Evolutionary conservation across 2,113 vertebrate genomes (phyloP).

Genomic region (Burhinus oedicnemus): DNA sequence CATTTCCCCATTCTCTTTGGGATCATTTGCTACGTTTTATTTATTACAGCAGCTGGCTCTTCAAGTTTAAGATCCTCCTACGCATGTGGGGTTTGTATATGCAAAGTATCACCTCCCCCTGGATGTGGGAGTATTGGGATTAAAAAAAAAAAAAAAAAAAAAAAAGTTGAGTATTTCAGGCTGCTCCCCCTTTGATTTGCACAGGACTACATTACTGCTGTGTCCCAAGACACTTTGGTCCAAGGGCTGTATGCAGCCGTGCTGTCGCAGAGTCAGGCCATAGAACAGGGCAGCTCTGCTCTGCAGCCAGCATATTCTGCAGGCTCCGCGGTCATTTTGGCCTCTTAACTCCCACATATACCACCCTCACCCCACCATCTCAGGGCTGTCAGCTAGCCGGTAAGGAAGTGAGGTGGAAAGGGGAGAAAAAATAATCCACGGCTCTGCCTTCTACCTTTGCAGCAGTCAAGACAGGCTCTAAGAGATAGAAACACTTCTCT

Average conservation of each 20-base stretch:
- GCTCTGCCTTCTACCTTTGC: neutral
- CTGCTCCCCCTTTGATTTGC: neutral
- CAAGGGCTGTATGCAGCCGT: rapidly evolving
- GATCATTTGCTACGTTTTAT: neutral
- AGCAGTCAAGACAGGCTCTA: neutral
- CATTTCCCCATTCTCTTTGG: neutral
- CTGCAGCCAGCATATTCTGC: rapidly evolving
- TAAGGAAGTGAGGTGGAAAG: neutral
- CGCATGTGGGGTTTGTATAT: neutral
- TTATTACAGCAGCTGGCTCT: conserved; percentile 21
- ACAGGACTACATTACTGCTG: neutral
- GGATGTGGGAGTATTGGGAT: neutral
- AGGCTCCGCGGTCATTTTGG: rapidly evolving
- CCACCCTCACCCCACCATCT: neutral
- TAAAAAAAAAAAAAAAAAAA: neutral
- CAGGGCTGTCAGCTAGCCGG: neutral
- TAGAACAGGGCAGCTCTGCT: neutral
- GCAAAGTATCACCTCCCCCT: neutral
- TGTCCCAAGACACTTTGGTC: rapidly evolving
- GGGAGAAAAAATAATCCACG: neutral
- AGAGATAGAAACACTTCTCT: neutral
- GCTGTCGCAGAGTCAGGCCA: neutral
- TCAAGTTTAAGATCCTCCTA: conserved; percentile 1
- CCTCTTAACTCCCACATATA: neutral
- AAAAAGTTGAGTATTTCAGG: neutral